Conservation (phyloP, 2,113 vertebrate genomes). For the Ranitomeya imitator region DNA sequence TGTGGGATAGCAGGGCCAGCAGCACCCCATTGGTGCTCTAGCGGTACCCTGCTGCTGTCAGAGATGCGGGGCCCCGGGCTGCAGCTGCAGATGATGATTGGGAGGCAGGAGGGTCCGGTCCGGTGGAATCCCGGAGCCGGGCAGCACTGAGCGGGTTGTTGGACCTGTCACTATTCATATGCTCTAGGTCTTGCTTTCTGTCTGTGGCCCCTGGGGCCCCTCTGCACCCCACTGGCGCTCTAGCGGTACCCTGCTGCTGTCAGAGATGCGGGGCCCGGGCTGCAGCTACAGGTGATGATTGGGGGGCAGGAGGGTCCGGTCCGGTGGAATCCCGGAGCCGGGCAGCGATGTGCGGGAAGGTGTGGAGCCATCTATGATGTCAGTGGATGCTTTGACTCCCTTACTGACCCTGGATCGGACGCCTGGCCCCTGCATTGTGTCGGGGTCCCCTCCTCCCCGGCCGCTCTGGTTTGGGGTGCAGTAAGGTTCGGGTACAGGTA, state of each 20-base stretch:
- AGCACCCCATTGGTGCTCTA: no score
- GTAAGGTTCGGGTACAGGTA: background rate
- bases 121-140: no score
- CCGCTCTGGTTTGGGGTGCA: background rate
- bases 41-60: no score
- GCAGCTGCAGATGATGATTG: no score
- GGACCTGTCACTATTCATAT: no score
- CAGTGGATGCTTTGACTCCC: conserved; percentile 10
- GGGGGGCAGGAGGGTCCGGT: background rate
- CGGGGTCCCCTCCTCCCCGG: background rate
- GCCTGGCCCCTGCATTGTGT: background rate
- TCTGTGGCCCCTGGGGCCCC: no score
- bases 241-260: background rate
- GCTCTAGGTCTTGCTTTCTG: no score
- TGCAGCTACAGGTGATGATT: background rate
- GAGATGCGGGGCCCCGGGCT: no score
- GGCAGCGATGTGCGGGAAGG: background rate
- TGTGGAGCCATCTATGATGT: background rate
- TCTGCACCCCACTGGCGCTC: background rate
- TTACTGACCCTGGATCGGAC: background rate
- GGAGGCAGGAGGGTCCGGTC: no score
- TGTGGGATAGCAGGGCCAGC: background rate
- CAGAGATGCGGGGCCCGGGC: background rate
- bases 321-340: background rate
- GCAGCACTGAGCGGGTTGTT: background rate